Evolutionary conservation across 2,888 invertebrate genomes (phyloP).

Genomic region (Rhagium mordax): DNA sequence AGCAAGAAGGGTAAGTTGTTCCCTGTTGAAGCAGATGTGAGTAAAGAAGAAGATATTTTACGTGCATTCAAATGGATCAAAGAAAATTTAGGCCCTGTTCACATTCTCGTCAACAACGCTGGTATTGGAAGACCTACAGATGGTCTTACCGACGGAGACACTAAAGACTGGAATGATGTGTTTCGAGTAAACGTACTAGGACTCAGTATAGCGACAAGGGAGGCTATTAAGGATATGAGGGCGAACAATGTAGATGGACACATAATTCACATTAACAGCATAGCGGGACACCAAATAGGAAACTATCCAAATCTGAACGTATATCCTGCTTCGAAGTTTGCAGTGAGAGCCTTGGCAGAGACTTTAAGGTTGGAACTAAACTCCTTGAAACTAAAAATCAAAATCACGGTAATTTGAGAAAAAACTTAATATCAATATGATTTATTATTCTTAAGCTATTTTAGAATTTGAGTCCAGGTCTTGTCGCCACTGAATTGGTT

Average conservation of each 20-base stretch:
- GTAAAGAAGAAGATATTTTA: too few relatives aligned
- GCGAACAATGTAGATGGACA: slow-evolving; percentile 51
- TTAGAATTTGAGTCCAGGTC: slow-evolving; percentile 38
- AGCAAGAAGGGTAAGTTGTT: slow-evolving; percentile 51
- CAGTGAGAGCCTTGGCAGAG: slow-evolving; percentile 11
- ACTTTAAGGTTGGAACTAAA: slow-evolving; percentile 27
- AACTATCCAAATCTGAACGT: slow-evolving; percentile 41
- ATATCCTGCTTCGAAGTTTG: slow-evolving; percentile 28
- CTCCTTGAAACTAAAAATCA: slow-evolving; percentile 5
- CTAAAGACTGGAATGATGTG: slow-evolving; percentile 24
- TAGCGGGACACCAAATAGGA: slow-evolving; percentile 49
- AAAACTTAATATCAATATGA: background rate
- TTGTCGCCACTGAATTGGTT: slow-evolving; percentile 29
- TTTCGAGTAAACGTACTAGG: slow-evolving; percentile 9
- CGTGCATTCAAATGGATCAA: too few relatives aligned
- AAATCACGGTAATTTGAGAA: slow-evolving; percentile 23
- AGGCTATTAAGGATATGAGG: slow-evolving; percentile 52
- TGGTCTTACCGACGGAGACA: slow-evolving; percentile 34
- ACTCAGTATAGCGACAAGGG: slow-evolving; percentile 45
- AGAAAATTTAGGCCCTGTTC: too few relatives aligned
- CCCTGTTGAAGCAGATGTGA: too few relatives aligned
- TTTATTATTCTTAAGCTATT: background rate
- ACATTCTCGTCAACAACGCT: too few relatives aligned
- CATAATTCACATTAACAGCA: slow-evolving; percentile 54
- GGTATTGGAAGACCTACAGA: background rate